A percentile compares a stretch with the other conserved stretches of the same genome.
Conservation (phyloP, 1,140 invertebrate species). For the Pogonomyrmex barbatus region DNA sequence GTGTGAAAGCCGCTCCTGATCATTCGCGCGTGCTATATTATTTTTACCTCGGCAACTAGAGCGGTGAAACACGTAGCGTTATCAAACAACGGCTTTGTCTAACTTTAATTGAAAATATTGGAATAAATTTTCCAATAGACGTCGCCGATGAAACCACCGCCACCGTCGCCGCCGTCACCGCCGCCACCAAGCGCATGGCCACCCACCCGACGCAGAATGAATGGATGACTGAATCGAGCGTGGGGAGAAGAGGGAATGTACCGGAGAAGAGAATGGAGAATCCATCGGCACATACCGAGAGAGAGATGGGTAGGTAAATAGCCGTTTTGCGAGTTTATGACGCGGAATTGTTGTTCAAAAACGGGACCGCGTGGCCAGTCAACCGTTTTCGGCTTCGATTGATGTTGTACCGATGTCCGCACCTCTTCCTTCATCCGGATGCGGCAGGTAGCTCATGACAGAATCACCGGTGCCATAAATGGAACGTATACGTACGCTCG, state of each 20-base stretch:
- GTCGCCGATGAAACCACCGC: conserved; percentile 76
- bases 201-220: conserved; percentile 55
- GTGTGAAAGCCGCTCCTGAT: conserved; percentile 73
- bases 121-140: conserved; percentile 85
- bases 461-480: conserved; percentile 47
- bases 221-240: conserved; percentile 53
- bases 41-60: conserved; percentile 82
- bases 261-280: conserved; percentile 4
- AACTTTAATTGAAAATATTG: conserved; percentile 87
- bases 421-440: neutral
- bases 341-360: conserved; percentile 69
- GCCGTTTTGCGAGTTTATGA: conserved; percentile 71
- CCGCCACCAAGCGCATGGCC: conserved; percentile 5
- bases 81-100: conserved; percentile 82
- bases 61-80: conserved; percentile 79
- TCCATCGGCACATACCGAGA: conserved; percentile 52
- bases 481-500: neutral
- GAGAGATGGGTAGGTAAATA: conserved; percentile 69
- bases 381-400: conserved; percentile 67
- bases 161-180: neutral
- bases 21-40: conserved; percentile 79
- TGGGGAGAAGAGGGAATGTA: conserved; percentile 48
- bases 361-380: conserved; percentile 44
- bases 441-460: conserved; percentile 24
- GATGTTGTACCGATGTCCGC: conserved; percentile 31